Percentiles rank a stretch among this genome's conserved stretches.
These are phyloP conservation scores for Peromyscus californicus DNA, from an alignment of 2,113 vertebrate species.

Conservation along the genomic window DNA sequence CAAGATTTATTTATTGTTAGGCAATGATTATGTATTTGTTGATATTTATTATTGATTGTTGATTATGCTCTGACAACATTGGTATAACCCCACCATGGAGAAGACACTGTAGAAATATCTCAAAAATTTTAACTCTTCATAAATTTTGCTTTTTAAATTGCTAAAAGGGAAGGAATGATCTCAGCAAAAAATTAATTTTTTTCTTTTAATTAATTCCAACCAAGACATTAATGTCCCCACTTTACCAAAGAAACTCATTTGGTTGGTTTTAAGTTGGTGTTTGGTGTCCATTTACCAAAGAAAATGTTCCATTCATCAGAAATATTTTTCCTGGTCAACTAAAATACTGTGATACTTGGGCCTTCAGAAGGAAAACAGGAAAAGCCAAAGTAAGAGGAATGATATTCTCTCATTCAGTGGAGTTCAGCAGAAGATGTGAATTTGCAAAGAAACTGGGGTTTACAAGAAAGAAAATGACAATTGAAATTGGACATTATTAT, in stretches of 20 bases:
- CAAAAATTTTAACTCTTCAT: constrained; percentile 67
- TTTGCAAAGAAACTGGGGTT: constrained; percentile 52
- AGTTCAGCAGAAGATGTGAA: constrained; percentile 65
- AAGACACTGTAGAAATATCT: constrained; percentile 71
- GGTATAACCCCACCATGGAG: constrained; percentile 59
- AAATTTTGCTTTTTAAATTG: constrained; percentile 70
- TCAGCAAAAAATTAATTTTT: constrained; percentile 67
- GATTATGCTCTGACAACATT: constrained; percentile 49
- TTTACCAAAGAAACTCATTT: constrained; percentile 83
- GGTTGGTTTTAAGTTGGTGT: constrained; percentile 77
- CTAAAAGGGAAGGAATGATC: constrained; percentile 51
- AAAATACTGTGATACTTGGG: constrained; percentile 69
- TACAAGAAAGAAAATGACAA: constrained; percentile 63
- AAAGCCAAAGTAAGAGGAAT: constrained; percentile 48
- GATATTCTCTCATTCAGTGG: constrained; percentile 50
- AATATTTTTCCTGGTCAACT: constrained; percentile 68
- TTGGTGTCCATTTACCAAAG: constrained; percentile 80
- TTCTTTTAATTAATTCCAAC: constrained; percentile 73
- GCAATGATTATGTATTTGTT: constrained; percentile 74
- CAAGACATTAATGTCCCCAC: constrained; percentile 73
- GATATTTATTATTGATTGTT: constrained; percentile 72
- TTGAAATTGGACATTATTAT: constrained; percentile 52
- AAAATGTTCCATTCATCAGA: constrained; percentile 75
- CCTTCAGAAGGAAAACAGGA: constrained; percentile 31
- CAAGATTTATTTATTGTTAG: constrained; percentile 79